Percentiles rank a stretch among this genome's conserved stretches.
Conservation (phyloP, 2,888 invertebrate species). For the Pedicia rivosa region DNA sequence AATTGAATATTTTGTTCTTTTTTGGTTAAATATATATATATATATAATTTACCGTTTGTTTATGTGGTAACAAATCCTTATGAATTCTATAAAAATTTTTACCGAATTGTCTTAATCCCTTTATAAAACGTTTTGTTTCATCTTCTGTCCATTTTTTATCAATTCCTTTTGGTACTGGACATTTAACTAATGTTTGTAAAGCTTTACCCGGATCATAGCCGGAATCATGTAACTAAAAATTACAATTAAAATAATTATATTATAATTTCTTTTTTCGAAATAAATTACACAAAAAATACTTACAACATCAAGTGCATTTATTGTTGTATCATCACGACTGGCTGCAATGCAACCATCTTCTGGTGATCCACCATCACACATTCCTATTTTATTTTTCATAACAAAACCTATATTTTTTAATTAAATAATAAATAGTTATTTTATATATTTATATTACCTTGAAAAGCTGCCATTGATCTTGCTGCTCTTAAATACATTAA, state of each 20-base stretch:
- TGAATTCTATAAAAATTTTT: constrained; percentile 98
- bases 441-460: constrained; percentile 29
- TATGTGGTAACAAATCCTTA: constrained; percentile 90
- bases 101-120: constrained; percentile 94
- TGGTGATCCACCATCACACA: constrained; percentile 96
- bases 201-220: constrained; percentile 95
- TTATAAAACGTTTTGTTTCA: constrained; percentile 95
- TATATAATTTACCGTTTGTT: constrained; percentile 70
- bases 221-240: constrained; percentile 72
- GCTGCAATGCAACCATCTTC: constrained; percentile 96
- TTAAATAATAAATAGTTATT: neutral
- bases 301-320: constrained; percentile 88
- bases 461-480: constrained; percentile 95
- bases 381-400: constrained; percentile 39
- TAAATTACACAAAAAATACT: constrained; percentile 18
- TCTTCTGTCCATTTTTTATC: constrained; percentile 98
- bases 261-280: neutral
- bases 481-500: constrained; percentile 96
- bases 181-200: constrained; percentile 88
- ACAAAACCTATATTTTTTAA: too few species aligned
- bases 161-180: constrained; percentile 91
- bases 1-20: constrained; percentile 2
- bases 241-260: constrained; percentile 7
- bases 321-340: constrained; percentile 92
- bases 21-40: neutral